Evolutionary conservation across 2,888 invertebrate genomes (phyloP), one percentile per base, ranked within the genome.

Genomic region (Carcina quercana): DNA sequence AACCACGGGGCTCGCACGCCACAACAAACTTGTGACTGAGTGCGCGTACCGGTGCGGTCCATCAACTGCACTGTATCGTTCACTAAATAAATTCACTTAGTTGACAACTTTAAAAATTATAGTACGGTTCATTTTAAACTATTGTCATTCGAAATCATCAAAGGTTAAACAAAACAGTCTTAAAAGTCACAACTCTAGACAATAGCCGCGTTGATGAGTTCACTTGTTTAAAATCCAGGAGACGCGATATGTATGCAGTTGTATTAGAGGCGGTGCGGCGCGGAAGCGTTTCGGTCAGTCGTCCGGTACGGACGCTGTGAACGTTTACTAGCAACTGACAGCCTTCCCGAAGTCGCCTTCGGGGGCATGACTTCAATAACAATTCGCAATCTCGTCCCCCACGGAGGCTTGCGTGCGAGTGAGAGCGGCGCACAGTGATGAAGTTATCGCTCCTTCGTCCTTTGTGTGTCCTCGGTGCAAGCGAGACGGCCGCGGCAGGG

Each of bases 361-460:
- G 80, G 83, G 82, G 82, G 82, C 80, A 79, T 82, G 82, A 84
- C 83, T 83, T 82, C 83, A 82, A 83, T 83, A 83, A 83, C 83
- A 83, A 83, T 83, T 83, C 83, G 83, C 83, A 83, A 83, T 79
- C 79, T 80, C 79, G 82, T 79, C 82, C 82, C 79, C 82, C 82
- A 78, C 80, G 78, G 76, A 62, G 56, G 66, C 70, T 68, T 61
- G 67, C 64, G 82, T 70, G 83, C 72, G 80, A 80, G 80, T 54
- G 80, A 79, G 83, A 80, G 60, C 64, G 64, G 46, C 62, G 54
- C 69, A 54, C 75, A 55, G 75, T 82, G 82, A 83, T 83, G 82
- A 83, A 83, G 82, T 83, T 83, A 83, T 82, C 82, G 82, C 78
- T 86, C 83, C 84, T 85, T 83, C 78, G 83, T 84, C 84, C 86